Evolutionary conservation across 1,140 invertebrate genomes (phyloP).

Genomic region (Apis laboriosa): DNA sequence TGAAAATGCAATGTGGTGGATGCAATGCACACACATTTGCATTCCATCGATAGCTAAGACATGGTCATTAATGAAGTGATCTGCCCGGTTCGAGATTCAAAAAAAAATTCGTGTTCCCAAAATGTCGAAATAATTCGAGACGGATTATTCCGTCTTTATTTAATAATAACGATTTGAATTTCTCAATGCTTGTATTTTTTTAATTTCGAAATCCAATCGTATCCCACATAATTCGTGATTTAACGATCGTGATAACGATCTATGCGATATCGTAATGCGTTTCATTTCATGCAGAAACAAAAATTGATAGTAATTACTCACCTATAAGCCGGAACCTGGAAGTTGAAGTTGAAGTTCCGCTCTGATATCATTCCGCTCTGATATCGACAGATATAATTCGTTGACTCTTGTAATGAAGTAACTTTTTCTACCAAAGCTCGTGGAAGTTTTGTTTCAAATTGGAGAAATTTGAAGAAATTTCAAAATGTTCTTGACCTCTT

Average conservation of each 20-base stretch:
- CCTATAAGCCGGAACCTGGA: background rate
- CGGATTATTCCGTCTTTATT: background rate
- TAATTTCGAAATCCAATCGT: background rate
- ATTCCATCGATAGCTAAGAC: slow-evolving; percentile 39
- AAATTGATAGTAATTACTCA: background rate
- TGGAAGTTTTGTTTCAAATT: background rate
- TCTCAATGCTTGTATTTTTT: background rate
- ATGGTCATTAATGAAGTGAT: slow-evolving; percentile 43
- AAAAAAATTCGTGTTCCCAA: slow-evolving; percentile 39
- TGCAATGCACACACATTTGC: slow-evolving; percentile 45
- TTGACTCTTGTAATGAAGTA: background rate
- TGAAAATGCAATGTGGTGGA: slow-evolving; percentile 29
- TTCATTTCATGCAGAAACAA: too few relatives aligned
- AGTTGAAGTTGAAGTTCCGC: background rate
- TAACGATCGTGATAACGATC: background rate
- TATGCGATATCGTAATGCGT: background rate
- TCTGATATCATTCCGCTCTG: background rate
- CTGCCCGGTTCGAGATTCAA: slow-evolving; percentile 6
- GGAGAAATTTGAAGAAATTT: background rate
- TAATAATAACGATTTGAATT: slow-evolving; percentile 34
- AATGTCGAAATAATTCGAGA: slow-evolving; percentile 45
- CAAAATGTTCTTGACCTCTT: background rate
- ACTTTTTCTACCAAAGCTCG: background rate
- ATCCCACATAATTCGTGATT: background rate
- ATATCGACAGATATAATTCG: background rate